phyloP scores from a whole-genome alignment of 2,113 vertebrate genomes.

The Dascyllus trimaculatus region DNA sequence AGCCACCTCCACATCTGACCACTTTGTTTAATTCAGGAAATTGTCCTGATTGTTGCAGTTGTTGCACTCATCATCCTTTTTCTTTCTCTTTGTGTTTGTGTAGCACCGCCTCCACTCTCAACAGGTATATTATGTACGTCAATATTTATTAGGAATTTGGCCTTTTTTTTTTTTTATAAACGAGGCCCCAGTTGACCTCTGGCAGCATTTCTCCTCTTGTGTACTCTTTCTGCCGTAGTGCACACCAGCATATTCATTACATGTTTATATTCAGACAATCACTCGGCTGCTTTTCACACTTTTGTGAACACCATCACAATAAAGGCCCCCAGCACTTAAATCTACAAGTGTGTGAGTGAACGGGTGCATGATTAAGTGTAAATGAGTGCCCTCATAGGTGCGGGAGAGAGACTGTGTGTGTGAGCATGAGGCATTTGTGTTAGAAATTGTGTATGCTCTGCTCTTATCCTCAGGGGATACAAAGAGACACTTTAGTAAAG shows the following conservation, averaged over 20 bases:
- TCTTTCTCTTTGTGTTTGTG: no score
- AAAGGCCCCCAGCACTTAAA: conserved; percentile 68
- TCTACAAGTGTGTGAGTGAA: conserved; percentile 49
- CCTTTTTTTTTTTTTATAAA: neutral
- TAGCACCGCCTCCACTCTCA: no score
- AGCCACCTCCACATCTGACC: neutral
- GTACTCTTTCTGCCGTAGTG: conserved; percentile 52
- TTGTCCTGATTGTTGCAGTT: neutral
- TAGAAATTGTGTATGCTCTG: conserved; percentile 65
- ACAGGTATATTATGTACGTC: no score
- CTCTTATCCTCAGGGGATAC: conserved; percentile 72
- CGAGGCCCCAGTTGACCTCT: conserved; percentile 33
- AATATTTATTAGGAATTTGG: neutral
- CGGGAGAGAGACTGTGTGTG: conserved; percentile 1
- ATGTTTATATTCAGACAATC: conserved; percentile 61
- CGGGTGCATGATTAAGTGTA: conserved; percentile 50
- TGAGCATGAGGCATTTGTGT: conserved; percentile 34
- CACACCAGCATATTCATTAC: conserved; percentile 63
- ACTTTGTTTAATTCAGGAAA: no score
- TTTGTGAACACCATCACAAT: conserved; percentile 78
- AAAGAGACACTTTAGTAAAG: conserved; percentile 77
- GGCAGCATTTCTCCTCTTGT: conserved; percentile 22
- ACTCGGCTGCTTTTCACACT: conserved; percentile 66
- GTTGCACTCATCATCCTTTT: neutral
- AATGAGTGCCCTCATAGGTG: conserved; percentile 59